Evolutionary conservation across 2,797 vertebrate genomes (phyloP), one percentile per base, ranked within the genome.

Genomic region (Denticeps clupeoides): DNA sequence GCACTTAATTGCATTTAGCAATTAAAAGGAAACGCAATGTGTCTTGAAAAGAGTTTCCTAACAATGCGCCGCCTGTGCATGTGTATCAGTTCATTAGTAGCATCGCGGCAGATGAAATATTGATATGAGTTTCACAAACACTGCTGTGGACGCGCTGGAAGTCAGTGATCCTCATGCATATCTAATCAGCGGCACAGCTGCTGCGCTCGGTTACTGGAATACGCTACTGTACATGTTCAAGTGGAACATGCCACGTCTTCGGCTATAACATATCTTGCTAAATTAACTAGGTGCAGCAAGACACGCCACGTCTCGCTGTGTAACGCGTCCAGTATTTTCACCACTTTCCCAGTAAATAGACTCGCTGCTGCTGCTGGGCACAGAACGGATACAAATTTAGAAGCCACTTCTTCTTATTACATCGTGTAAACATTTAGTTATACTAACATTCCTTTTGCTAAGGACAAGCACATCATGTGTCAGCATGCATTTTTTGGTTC

Each of bases 31-130:
- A 64, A 73, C 69, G 68, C 59, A 58, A 56, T 69, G 67, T 38
- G 64, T 31, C 63, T 63, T 41, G 41, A 63, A 65, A 69, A 70
- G 28, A 49, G 52, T 19, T 53, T 67, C 49, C 45, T 63, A 68
- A 71, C 71, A 71, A 73, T 71, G 63, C 53, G 56, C 69, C 25
- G 55, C 57, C 13, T n/a, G 58, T 52, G 51, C 57, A 69, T 52
- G 69, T 62, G 56, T 73, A 73, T 71, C 68, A 73, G 75, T 79
- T 75, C 68, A 78, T 80, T 75, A 70, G 72, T 75, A 78, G 19
- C 16, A 21, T 42, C 22, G 25, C 23, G 31, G 49, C 45, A 24
- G 47, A 43, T 61, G 48, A 51, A 55, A 61, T 56, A 53, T 53
- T 53, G 54, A 61, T 61, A 47, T 9, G 33, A 49, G 50, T 50